Evolutionary conservation across 1,140 invertebrate genomes (phyloP).

Genomic region (Maconellicoccus hirsutus): DNA sequence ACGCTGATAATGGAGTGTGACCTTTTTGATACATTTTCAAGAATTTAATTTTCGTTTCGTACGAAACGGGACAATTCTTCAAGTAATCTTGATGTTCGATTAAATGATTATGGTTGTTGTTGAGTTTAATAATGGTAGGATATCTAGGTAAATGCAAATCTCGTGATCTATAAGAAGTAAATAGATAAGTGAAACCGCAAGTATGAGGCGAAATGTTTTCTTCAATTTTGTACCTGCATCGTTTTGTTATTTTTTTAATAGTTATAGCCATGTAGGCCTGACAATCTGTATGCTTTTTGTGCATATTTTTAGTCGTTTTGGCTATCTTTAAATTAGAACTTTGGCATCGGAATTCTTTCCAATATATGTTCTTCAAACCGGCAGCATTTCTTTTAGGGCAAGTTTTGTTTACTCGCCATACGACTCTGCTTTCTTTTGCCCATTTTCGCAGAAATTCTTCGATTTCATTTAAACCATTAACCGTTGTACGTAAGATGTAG

Average conservation of each 20-base stretch:
- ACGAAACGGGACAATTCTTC: background rate
- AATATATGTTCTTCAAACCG: conserved; percentile 2
- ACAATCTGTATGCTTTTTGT: background rate
- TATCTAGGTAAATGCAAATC: background rate
- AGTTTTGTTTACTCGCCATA: background rate
- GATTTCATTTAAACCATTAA: background rate
- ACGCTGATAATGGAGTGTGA: background rate
- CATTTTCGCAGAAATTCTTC: background rate
- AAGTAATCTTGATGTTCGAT: background rate
- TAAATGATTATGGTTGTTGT: background rate
- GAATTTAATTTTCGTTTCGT: background rate
- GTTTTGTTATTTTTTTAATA: background rate
- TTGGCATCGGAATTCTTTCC: background rate
- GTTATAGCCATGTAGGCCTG: background rate
- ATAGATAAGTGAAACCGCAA: background rate
- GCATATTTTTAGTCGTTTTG: background rate
- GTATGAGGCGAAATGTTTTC: no score
- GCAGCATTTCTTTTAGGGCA: background rate
- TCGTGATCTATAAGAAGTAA: background rate
- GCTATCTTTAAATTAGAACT: background rate
- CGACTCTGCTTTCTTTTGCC: background rate
- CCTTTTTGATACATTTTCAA: background rate
- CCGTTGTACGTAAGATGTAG: background rate
- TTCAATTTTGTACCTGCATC: background rate
- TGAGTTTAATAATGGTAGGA: background rate